These are phyloP conservation scores for Hemicrepidius hirtus DNA, from an alignment of 2,888 invertebrate genomes.

Conservation along the genomic window DNA sequence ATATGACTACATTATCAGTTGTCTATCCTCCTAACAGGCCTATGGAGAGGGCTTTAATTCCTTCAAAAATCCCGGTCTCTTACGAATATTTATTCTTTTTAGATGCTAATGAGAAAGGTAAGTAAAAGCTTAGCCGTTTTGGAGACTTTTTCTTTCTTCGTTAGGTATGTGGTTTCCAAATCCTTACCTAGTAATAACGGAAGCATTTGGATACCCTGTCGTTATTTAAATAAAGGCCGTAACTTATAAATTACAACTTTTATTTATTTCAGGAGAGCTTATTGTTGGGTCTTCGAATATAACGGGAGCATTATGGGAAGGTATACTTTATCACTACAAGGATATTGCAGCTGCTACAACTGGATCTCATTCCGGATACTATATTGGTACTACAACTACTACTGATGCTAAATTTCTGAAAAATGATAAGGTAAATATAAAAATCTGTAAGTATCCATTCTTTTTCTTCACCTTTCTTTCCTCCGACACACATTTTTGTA, in stretches of 20 bases:
- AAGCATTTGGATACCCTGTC: too few relatives aligned
- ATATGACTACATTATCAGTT: slow-evolving; percentile 33
- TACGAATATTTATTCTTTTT: slow-evolving; percentile 65
- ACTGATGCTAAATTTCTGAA: slow-evolving; percentile 69
- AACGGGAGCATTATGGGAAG: slow-evolving; percentile 78
- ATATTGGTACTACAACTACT: slow-evolving; percentile 72
- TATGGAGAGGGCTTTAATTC: slow-evolving; percentile 61
- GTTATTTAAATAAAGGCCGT: too few relatives aligned
- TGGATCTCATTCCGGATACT: slow-evolving; percentile 64
- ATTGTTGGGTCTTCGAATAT: slow-evolving; percentile 77
- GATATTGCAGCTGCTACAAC: slow-evolving; percentile 69
- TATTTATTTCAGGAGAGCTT: slow-evolving; percentile 72
- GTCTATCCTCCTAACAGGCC: slow-evolving; percentile 68
- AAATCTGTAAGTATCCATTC: too few relatives aligned
- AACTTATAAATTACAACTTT: too few relatives aligned
- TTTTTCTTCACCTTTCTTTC: too few relatives aligned
- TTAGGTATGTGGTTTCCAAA: too few relatives aligned
- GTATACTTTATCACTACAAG: slow-evolving; percentile 76
- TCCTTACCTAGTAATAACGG: too few relatives aligned
- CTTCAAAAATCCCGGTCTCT: slow-evolving; percentile 62
- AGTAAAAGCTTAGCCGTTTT: too few relatives aligned
- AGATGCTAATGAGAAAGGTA: slow-evolving; percentile 65
- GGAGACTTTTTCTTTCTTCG: too few relatives aligned
- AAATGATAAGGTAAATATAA: slow-evolving; percentile 64
- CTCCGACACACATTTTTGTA: too few relatives aligned